phyloP scores from a whole-genome alignment of 2,888 invertebrate genomes.

The Nasonia oneida region DNA sequence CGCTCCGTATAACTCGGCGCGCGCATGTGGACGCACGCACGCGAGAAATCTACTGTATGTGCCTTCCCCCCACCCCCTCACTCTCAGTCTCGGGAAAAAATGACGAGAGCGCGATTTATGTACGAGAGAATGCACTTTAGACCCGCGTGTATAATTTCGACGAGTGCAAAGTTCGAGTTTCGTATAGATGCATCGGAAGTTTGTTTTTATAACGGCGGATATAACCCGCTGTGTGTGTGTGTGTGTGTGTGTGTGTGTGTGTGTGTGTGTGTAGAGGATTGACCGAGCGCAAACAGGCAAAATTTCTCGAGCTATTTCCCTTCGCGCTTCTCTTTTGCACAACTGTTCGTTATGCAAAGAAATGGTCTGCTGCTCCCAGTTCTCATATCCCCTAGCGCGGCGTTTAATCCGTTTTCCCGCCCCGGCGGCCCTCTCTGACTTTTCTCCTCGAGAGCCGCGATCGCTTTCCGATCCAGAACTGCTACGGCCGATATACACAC shows the following conservation, averaged over 20 bases:
- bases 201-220: neutral
- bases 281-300: neutral
- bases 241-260: too few species aligned
- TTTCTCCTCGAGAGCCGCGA: constrained; percentile 7
- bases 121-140: constrained; percentile 57
- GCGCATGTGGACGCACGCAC: constrained; percentile 45
- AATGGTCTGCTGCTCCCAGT: neutral
- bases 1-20: constrained; percentile 47
- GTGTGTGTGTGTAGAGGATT: neutral
- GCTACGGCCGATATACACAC: neutral
- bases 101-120: neutral
- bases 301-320: neutral
- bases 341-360: neutral
- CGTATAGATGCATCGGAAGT: neutral
- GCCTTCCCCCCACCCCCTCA: neutral
- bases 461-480: constrained; percentile 35
- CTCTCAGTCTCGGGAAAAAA: neutral
- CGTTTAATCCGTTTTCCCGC: constrained; percentile 34
- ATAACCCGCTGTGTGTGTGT: neutral
- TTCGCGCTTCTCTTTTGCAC: neutral
- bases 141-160: constrained; percentile 51
- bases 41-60: neutral
- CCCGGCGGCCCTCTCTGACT: neutral
- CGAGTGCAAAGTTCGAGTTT: constrained; percentile 41
- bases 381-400: neutral